These are phyloP conservation scores for Oligia latruncula DNA, from an alignment of 2,888 invertebrate species.

Conservation along the genomic window DNA sequence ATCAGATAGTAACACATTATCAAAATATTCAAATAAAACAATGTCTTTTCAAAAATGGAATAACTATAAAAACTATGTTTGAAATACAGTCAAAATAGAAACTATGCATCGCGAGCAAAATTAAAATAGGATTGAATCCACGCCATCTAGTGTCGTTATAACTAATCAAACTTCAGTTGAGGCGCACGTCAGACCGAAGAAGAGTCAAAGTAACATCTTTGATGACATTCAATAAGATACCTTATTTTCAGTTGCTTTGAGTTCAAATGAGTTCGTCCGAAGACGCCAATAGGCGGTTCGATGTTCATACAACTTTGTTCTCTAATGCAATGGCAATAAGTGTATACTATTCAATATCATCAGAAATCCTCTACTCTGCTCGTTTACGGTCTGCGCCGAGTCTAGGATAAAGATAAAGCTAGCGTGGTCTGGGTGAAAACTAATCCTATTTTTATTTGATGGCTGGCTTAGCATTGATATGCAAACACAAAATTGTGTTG, in stretches of 20 bases:
- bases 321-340: background rate
- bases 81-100: slow-evolving; percentile 37
- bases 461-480: slow-evolving; percentile 3
- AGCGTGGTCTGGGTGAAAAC: background rate
- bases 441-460: slow-evolving; percentile 7
- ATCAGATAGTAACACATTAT: slow-evolving; percentile 23
- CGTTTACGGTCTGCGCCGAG: background rate
- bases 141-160: slow-evolving; percentile 9
- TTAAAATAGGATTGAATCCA: slow-evolving; percentile 27
- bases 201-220: background rate
- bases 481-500: slow-evolving; percentile 21
- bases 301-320: background rate
- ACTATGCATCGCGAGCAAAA: slow-evolving; percentile 7
- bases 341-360: slow-evolving; percentile 1
- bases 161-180: background rate
- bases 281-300: background rate
- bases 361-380: background rate
- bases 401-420: background rate
- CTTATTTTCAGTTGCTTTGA: background rate
- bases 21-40: slow-evolving; percentile 46
- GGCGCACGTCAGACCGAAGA: background rate
- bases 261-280: background rate
- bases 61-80: slow-evolving; percentile 47
- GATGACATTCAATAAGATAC: slow-evolving; percentile 5
- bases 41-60: slow-evolving; percentile 67